These are phyloP conservation scores for Heliornis fulica DNA, from an alignment of 2,113 vertebrate species.

Conservation along the genomic window DNA sequence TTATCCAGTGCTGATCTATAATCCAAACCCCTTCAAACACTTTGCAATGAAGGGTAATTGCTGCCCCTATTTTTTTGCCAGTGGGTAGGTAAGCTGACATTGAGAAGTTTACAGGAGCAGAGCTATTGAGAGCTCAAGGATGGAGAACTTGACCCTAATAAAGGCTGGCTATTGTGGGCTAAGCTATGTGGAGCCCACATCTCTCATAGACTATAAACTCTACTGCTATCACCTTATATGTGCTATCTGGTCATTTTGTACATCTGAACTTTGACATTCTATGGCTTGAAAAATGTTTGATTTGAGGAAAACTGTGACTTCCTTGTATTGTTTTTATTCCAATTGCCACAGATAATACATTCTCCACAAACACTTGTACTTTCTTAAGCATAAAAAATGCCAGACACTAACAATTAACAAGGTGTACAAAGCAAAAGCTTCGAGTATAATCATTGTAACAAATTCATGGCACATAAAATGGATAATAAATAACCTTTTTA, in stretches of 20 bases:
- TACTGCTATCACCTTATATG: not conserved
- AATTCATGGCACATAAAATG: not conserved
- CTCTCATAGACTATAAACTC: not conserved
- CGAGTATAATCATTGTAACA: not conserved
- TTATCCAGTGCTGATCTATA: not conserved
- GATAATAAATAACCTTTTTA: not conserved
- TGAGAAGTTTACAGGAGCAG: not conserved
- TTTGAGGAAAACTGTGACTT: not conserved
- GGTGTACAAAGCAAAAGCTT: not conserved
- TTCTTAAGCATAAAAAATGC: not conserved
- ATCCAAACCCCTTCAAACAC: not conserved
- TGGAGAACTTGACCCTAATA: not conserved
- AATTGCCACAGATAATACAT: not conserved
- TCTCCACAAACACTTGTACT: not conserved
- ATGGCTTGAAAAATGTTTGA: not conserved
- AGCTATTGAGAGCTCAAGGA: not conserved
- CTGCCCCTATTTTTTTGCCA: not conserved
- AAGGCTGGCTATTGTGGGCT: not conserved
- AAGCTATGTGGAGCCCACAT: accelerated
- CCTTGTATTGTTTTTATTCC: not conserved
- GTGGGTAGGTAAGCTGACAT: not conserved
- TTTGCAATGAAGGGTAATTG: not conserved
- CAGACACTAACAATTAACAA: not conserved
- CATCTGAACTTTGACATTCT: not conserved
- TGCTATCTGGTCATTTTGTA: not conserved